Base-by-base conservation (phyloP, 1,140 invertebrate genomes). In the Rhizoglyphus robini region DNA sequence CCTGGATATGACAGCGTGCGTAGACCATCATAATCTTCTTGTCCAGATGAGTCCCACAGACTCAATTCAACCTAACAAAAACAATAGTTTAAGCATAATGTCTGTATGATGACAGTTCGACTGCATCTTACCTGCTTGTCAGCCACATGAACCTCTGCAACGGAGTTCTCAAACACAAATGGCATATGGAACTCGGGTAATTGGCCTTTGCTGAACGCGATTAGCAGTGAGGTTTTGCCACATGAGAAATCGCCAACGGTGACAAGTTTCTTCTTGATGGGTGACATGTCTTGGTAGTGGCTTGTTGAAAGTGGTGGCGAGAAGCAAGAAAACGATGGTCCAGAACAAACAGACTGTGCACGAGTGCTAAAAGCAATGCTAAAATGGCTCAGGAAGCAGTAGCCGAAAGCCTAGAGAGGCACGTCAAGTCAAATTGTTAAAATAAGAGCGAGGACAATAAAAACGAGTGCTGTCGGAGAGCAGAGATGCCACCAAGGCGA, bases 201-300 rank as follows among this genome's bases (percentile, higher is more conserved):
- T 66, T 76, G 72, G 67, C 77, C 74, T 68, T 77, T 77, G 65
- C 74, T 75, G 49, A 77, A 77, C 3, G 77, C 76, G 58, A 77
- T 78, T 23, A 77, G 67, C n/a, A 78, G 69, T 65, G 76, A 77
- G 18, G 76, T 77, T 67, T 77, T 77, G 69, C 76, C 76, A 67
- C 93, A 97, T 72, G 93, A 93, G 82, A 94, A 94, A 81, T 98
- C 95, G 74, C 95, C 95, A 69, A 99, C 95, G 78, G 98, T 96
- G 72, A 99, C 95, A 78, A 98, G 82, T 83, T 98, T 98, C 83
- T 97, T 98, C 74, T 94, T 84, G 79, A 96, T 96, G 77, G 92
- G 89, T 80, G 92, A 90, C 93, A 96, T 97, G 3, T 25, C 25
- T n/a, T 31, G 51, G 29, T 65, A n/a, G 41, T 3, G n/a, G n/a